Percentiles rank a stretch among this genome's conserved stretches.
Evolutionary conservation across 2,113 vertebrate species (phyloP).

Genomic region (Platysteira castanea): DNA sequence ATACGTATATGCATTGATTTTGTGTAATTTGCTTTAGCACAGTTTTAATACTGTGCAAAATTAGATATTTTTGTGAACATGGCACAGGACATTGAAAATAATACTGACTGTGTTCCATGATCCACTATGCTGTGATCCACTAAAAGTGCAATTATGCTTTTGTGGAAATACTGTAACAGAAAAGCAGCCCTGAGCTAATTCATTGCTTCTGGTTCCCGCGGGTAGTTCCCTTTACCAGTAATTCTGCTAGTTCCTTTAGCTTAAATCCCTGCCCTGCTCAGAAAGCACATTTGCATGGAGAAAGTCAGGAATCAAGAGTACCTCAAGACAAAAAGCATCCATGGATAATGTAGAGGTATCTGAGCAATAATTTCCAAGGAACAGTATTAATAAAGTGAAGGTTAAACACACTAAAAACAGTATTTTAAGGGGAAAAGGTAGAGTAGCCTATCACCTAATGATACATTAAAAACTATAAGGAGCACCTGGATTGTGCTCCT

Average conservation of each 20-base stretch:
- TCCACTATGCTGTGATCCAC: neutral
- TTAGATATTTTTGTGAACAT: neutral
- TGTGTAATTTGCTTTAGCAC: neutral
- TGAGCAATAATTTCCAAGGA: neutral
- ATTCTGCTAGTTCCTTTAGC: neutral
- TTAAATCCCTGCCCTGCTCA: neutral
- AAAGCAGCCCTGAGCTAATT: neutral
- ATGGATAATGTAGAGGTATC: neutral
- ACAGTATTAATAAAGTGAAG: neutral
- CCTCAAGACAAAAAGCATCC: neutral
- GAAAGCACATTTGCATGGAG: neutral
- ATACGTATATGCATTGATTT: neutral
- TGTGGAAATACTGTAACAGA: neutral
- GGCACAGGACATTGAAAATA: neutral
- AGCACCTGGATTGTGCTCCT: neutral
- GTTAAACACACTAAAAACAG: neutral
- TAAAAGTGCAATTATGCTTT: neutral
- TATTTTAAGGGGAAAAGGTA: neutral
- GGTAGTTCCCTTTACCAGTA: neutral
- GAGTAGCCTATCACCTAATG: neutral
- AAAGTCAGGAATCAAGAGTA: neutral
- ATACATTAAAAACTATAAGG: neutral
- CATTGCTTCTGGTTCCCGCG: neutral
- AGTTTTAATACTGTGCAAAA: neutral
- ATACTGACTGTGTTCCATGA: too few relatives aligned